Conservation (phyloP, 1,140 invertebrate species). For the Caenorhabditis latens region DNA sequence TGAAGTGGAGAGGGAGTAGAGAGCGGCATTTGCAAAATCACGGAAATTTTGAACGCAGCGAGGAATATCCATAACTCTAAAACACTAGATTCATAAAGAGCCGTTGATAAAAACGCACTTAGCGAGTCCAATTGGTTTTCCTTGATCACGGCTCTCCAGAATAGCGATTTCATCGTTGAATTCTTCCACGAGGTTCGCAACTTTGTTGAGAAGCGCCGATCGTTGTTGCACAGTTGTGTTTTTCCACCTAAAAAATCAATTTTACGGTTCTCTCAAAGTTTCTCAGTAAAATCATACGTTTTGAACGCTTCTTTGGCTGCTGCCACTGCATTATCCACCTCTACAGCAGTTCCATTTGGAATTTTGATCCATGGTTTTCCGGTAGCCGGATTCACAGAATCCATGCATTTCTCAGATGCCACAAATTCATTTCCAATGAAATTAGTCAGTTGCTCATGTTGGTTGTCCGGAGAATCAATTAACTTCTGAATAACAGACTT, state of each 20-base stretch:
- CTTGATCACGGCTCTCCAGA: conserved; percentile 81
- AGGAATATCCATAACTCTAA: conserved; percentile 80
- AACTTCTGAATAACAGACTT: conserved; percentile 45
- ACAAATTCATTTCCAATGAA: conserved; percentile 55
- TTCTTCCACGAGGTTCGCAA: conserved; percentile 81
- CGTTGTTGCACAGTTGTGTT: conserved; percentile 72
- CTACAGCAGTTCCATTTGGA: conserved; percentile 78
- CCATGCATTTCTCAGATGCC: conserved; percentile 69
- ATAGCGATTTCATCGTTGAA: conserved; percentile 80
- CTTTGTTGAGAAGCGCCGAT: conserved; percentile 78
- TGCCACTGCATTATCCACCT: conserved; percentile 78
- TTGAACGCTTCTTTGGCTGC: conserved; percentile 67
- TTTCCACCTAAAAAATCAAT: conserved; percentile 78
- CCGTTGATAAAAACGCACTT: conserved; percentile 62
- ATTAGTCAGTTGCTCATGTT: conserved; percentile 51
- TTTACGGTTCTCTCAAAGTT: background rate
- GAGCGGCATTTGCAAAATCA: conserved; percentile 80
- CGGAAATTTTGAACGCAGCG: conserved; percentile 81
- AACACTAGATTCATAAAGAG: background rate
- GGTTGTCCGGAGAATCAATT: conserved; percentile 11
- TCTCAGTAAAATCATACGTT: conserved; percentile 39
- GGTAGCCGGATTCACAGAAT: conserved; percentile 80
- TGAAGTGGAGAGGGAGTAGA: conserved; percentile 64
- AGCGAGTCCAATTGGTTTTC: conserved; percentile 81
- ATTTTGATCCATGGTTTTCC: conserved; percentile 80